These are phyloP conservation scores for Chinchilla lanigera DNA, from an alignment of 2,113 vertebrate genomes.

Conservation along the genomic window DNA sequence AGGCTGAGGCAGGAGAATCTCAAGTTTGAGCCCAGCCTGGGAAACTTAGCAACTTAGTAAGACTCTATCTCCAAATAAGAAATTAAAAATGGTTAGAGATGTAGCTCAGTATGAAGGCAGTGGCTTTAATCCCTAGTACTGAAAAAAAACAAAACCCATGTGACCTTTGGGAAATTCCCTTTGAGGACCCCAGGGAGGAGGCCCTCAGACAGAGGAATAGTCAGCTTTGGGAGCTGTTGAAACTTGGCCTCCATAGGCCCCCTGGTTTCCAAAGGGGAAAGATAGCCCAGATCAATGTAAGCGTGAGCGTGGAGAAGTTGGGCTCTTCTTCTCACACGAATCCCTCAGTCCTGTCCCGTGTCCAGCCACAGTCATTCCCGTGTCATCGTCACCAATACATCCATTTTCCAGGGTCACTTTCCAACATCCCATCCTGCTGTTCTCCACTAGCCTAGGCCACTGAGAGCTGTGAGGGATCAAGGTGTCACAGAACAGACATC, in stretches of 20 bases:
- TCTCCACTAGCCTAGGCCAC: not conserved
- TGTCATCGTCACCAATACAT: not conserved
- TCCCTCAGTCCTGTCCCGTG: too few species aligned
- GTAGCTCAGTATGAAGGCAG: not conserved
- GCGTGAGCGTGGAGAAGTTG: not conserved
- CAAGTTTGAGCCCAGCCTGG: not conserved
- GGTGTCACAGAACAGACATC: not conserved
- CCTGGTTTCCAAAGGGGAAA: not conserved
- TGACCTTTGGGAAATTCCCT: not conserved
- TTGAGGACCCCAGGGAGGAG: not conserved
- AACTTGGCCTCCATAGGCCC: not conserved
- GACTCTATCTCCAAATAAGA: not conserved
- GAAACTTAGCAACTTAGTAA: not conserved
- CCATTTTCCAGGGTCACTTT: not conserved
- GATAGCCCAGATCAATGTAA: not conserved
- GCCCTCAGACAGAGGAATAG: not conserved
- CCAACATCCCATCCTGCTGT: not conserved
- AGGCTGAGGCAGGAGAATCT: not conserved
- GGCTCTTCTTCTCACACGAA: not conserved
- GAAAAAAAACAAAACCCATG: not conserved
- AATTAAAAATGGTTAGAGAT: not conserved
- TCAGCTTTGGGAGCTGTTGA: not conserved
- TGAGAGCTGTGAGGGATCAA: not conserved
- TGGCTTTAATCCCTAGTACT: not conserved
- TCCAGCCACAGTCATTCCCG: not conserved